Conservation (phyloP, 1,140 invertebrate genomes). For the Apis dorsata region DNA sequence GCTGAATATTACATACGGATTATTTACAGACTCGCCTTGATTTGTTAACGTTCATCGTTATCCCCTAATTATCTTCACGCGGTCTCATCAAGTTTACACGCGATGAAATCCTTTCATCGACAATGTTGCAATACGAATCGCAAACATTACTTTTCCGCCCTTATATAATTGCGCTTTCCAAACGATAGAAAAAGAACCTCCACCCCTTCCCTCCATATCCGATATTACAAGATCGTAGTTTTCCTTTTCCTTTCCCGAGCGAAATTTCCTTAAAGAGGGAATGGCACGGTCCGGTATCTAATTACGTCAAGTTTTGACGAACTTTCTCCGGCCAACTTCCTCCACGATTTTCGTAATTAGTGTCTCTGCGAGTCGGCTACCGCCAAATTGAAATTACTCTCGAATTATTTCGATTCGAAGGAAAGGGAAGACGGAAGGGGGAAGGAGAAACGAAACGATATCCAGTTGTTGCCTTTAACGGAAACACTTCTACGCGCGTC, state of each 20-base stretch:
- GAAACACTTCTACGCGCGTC: not conserved
- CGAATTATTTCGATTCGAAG: slow-evolving; percentile 17
- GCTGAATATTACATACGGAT: not conserved
- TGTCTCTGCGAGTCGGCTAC: slow-evolving; percentile 25
- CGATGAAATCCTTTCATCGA: not conserved
- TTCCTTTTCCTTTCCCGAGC: not conserved
- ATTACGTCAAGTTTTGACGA: slow-evolving; percentile 59
- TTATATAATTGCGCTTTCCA: too few relatives aligned
- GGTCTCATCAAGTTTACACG: too few relatives aligned
- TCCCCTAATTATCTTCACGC: not conserved
- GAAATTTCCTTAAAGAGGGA: slow-evolving; percentile 14
- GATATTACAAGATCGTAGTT: slow-evolving; percentile 17
- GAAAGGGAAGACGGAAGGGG: not conserved
- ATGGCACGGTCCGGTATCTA: slow-evolving; percentile 42
- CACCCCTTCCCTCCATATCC: not conserved
- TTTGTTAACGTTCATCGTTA: not conserved
- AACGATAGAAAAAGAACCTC: not conserved
- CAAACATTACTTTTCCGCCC: too few relatives aligned
- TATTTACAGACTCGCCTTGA: not conserved
- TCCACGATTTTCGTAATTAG: slow-evolving; percentile 54
- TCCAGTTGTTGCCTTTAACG: too few relatives aligned
- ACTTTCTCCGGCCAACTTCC: slow-evolving; percentile 40
- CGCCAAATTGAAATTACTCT: slow-evolving; percentile 45
- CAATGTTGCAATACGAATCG: not conserved
- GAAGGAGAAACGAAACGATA: not conserved